These are phyloP conservation scores for Netelia inedita DNA, from an alignment of 2,888 invertebrate species.

Conservation along the genomic window DNA sequence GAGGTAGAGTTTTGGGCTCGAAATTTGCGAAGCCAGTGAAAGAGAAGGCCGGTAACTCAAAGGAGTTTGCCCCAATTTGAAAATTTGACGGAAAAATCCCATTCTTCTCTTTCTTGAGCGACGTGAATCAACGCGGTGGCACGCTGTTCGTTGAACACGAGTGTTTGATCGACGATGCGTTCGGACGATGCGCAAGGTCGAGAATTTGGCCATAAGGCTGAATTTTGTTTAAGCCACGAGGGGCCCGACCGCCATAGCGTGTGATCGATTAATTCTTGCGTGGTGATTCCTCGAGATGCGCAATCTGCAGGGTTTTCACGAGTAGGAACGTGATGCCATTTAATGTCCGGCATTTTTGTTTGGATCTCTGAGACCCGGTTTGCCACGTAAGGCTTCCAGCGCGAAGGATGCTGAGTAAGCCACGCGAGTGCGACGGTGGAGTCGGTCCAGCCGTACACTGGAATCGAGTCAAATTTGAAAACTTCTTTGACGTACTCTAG, in stretches of 20 bases:
- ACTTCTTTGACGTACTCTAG: constrained; percentile 23
- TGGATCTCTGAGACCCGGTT: constrained; percentile 78
- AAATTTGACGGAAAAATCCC: background rate
- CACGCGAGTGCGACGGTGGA: constrained; percentile 73
- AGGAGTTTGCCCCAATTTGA: background rate
- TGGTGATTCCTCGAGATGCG: constrained; percentile 74
- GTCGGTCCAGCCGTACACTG: constrained; percentile 66
- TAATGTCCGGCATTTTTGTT: constrained; percentile 63
- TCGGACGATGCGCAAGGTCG: constrained; percentile 1
- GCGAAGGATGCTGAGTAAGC: constrained; percentile 69
- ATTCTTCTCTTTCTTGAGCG: background rate
- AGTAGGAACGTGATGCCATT: constrained; percentile 76
- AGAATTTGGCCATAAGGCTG: constrained; percentile 8
- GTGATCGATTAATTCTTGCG: constrained; percentile 61
- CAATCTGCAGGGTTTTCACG: constrained; percentile 77
- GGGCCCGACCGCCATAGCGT: constrained; percentile 71
- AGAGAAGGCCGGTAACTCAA: background rate
- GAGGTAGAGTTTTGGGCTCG: background rate
- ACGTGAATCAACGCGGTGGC: background rate
- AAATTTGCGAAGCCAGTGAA: constrained; percentile 11
- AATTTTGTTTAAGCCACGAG: constrained; percentile 56
- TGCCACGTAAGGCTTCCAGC: constrained; percentile 71
- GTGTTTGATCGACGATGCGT: background rate
- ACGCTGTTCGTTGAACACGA: background rate
- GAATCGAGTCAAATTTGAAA: background rate